Percentiles rank a stretch among this genome's conserved stretches.
phyloP scores from a whole-genome alignment of 2,113 vertebrate genomes.

The Noturus placidus region DNA sequence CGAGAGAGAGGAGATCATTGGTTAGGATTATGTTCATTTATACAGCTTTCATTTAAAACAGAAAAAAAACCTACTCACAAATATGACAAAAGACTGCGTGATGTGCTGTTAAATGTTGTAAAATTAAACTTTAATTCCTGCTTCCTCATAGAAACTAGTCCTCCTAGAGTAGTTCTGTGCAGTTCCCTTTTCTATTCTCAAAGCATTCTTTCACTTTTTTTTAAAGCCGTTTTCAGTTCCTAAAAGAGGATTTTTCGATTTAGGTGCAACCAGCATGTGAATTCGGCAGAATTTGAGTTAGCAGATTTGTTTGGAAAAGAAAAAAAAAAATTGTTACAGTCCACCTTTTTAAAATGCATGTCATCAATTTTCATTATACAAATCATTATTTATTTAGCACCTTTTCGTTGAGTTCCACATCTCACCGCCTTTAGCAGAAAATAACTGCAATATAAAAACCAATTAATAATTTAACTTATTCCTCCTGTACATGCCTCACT shows the following conservation, averaged over 20 bases:
- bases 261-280: not conserved
- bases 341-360: not conserved
- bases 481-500: no score
- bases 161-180: not conserved
- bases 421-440: not conserved
- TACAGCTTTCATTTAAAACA: not conserved
- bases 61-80: not conserved
- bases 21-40: no score
- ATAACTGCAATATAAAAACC: not conserved
- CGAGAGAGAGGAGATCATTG: not conserved
- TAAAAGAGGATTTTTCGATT: not conserved
- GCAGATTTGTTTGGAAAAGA: not conserved
- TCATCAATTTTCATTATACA: not conserved
- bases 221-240: not conserved
- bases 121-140: not conserved
- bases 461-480: not conserved
- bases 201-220: not conserved
- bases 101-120: no score
- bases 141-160: slow-evolving; percentile 1
- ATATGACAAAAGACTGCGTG: not conserved
- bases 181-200: not conserved
- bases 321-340: not conserved
- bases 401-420: not conserved
- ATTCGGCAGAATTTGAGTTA: not conserved
- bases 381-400: not conserved